Evolutionary conservation across 2,113 vertebrate species (phyloP), one percentile per base, ranked within the genome.

Genomic region (Dicentrarchus labrax): DNA sequence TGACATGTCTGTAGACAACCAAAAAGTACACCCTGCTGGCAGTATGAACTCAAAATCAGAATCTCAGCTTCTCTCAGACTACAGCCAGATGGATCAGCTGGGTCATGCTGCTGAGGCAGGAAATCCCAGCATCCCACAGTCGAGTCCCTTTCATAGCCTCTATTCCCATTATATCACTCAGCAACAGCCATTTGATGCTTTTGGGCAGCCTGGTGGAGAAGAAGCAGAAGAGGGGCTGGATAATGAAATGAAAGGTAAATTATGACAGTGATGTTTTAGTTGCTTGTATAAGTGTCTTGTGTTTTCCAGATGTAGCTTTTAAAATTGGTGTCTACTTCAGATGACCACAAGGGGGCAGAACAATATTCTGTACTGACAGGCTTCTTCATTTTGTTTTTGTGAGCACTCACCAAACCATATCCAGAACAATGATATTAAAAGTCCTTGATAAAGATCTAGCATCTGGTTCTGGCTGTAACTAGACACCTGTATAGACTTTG

Each of bases 221-320:
- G 36, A 64, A 19, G 56, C 3, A 0, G 70, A 53, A 9, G 51
- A 61, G 8, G 24, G 66, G 39, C 68, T 21, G 24, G 51, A 39
- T 56, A 5, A 48, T 61, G 76, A 84, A 72, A 69, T 61, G 24
- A 62, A 15, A 85, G 89, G 92, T 91, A 75, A 79, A 78, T 24
- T 3, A 41, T 72, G 43, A 36, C 0, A 3, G 19, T 19, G 70
- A 15, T 9, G 43, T 41, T 21, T 60, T 39, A 38, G 5, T n/a
- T 43, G 61, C 39, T n/a, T 21, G 10, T 22, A 30, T 2, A 39
- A 3, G 57, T 39, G 36, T 62, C 17, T 62, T 67, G 15, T 30
- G 7, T 50, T 36, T 30, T 36, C 3, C 3, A 41, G 13, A 43
- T 3, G 21, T 2, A 72, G 51, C 51, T 43, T 22, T 72, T 5